phyloP scores from a whole-genome alignment of 2,113 vertebrate genomes.

The Zosterops lateralis region DNA sequence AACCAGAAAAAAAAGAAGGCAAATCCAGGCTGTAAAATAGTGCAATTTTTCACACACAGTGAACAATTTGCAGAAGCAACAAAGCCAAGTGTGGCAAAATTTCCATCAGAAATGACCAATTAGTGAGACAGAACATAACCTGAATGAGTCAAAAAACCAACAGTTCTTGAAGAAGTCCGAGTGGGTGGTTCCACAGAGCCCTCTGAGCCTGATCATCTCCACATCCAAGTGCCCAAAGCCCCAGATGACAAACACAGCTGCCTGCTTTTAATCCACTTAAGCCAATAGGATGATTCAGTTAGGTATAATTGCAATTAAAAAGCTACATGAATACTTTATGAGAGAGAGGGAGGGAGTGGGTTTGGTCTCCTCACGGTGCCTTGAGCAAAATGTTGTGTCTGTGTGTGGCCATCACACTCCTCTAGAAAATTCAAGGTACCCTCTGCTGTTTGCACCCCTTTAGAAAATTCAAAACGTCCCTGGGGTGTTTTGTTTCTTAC shows the following conservation, averaged over 20 bases:
- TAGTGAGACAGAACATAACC: neutral
- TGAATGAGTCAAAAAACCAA: neutral
- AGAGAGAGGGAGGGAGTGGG: neutral
- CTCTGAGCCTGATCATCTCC: neutral
- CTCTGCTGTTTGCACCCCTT: neutral
- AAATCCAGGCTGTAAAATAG: neutral
- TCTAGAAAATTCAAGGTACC: neutral
- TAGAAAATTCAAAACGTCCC: neutral
- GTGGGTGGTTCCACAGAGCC: neutral
- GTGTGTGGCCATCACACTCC: accelerated
- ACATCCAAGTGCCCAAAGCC: neutral
- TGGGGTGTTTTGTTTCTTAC: accelerated
- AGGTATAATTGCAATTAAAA: neutral
- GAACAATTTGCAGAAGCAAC: neutral
- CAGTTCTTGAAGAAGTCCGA: accelerated
- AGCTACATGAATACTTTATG: neutral
- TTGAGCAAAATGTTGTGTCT: neutral
- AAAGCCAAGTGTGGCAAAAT: accelerated
- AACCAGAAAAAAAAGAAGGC: neutral
- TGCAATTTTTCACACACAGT: accelerated
- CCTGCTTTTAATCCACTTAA: neutral
- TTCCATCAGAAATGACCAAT: neutral
- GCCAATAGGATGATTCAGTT: neutral
- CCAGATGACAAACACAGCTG: neutral
- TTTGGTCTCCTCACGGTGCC: neutral